Evolutionary conservation across 2,888 invertebrate genomes (phyloP).

Genomic region (Andrena praecox): DNA sequence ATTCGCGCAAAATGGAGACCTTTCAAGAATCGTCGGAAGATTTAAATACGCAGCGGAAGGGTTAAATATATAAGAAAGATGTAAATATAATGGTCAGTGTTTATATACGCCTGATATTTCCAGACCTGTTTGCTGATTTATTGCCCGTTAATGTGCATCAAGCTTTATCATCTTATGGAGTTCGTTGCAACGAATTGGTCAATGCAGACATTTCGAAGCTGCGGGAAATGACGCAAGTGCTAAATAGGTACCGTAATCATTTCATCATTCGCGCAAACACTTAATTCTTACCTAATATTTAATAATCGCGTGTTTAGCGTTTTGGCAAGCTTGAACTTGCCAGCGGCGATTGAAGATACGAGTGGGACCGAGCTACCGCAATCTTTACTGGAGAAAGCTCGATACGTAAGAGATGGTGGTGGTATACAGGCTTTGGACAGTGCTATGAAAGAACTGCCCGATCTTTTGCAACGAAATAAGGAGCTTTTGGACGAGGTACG

Average conservation of each 20-base stretch:
- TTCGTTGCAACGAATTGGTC: conserved; percentile 94
- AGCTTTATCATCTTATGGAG: conserved; percentile 94
- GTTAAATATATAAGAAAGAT: no score
- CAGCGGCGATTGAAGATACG: conserved; percentile 97
- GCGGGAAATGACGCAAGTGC: conserved; percentile 95
- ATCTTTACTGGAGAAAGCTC: conserved; percentile 94
- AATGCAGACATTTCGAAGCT: conserved; percentile 94
- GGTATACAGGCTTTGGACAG: conserved; percentile 90
- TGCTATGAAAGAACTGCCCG: conserved; percentile 95
- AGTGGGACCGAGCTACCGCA: conserved; percentile 92
- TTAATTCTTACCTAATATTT: conserved; percentile 2
- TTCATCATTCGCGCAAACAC: neutral
- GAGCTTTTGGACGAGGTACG: conserved; percentile 97
- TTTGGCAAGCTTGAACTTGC: conserved; percentile 96
- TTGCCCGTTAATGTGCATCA: conserved; percentile 97
- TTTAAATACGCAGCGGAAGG: no score
- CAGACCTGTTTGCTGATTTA: conserved; percentile 94
- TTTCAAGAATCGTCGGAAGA: no score
- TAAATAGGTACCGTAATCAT: conserved; percentile 90
- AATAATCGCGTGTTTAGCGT: conserved; percentile 86
- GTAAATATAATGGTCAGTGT: neutral
- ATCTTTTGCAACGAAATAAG: conserved; percentile 94
- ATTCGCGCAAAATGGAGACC: no score
- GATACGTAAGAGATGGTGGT: conserved; percentile 91
- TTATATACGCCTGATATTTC: conserved; percentile 63